Evolutionary conservation across 2,888 invertebrate genomes (phyloP).

Genomic region (Morinoia aosen): DNA sequence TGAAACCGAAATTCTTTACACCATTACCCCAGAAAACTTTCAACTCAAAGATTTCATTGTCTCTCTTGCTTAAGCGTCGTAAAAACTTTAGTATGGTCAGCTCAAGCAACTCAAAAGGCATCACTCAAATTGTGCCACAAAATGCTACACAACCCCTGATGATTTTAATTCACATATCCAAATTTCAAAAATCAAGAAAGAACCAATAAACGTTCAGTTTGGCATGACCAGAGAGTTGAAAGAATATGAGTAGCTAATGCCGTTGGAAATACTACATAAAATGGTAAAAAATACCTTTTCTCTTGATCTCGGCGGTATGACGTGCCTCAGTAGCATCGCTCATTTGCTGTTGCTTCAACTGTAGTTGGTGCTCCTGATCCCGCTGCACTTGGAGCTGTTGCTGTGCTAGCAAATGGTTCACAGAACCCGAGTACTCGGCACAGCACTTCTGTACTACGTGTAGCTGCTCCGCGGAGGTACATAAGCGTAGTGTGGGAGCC

Average conservation of each 20-base stretch:
- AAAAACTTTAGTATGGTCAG: background rate
- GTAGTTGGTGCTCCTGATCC: background rate
- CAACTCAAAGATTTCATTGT: background rate
- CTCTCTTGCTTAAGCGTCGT: background rate
- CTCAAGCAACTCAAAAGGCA: background rate
- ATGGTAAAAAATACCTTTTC: background rate
- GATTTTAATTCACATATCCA: background rate
- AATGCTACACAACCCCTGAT: background rate
- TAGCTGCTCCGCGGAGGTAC: background rate
- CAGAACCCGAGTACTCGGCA: background rate
- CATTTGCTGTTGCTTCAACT: background rate
- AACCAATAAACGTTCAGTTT: background rate
- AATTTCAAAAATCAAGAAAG: background rate
- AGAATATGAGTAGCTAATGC: background rate
- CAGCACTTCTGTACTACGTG: background rate
- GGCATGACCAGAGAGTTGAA: no score
- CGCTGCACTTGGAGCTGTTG: background rate
- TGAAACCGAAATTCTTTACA: no score
- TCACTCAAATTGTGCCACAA: background rate
- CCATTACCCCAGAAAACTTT: no score
- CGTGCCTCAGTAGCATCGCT: background rate
- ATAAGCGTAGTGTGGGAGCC: background rate
- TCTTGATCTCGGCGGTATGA: background rate
- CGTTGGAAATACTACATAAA: background rate
- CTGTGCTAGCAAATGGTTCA: background rate